These are phyloP conservation scores for Cephalopterus ornatus DNA, from an alignment of 2,113 vertebrate genomes.

Conservation along the genomic window DNA sequence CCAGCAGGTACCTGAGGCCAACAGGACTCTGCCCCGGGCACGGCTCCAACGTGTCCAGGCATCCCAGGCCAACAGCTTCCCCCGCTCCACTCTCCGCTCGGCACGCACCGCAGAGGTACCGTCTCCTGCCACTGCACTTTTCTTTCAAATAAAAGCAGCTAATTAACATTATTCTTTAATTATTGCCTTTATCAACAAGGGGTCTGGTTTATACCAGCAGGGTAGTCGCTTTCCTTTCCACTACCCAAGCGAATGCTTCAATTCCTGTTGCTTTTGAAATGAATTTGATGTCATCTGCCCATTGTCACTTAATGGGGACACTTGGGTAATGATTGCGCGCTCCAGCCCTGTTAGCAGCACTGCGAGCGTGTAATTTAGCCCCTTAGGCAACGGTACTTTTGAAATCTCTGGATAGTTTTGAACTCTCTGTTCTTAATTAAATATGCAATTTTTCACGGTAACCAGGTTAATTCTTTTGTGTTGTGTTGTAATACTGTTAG, in stretches of 20 bases:
- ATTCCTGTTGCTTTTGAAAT: constrained; percentile 81
- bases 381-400: constrained; percentile 85
- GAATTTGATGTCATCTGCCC: constrained; percentile 87
- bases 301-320: constrained; percentile 88
- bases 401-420: constrained; percentile 87
- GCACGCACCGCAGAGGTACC: not conserved
- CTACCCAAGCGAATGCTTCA: constrained; percentile 75
- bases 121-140: constrained; percentile 62
- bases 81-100: accelerated
- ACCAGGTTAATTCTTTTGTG: constrained; percentile 91
- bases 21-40: not conserved
- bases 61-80: not conserved
- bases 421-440: constrained; percentile 95
- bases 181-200: constrained; percentile 85
- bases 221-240: constrained; percentile 71
- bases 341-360: constrained; percentile 86
- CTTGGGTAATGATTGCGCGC: constrained; percentile 83
- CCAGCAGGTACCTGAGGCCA: accelerated
- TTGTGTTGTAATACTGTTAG: constrained; percentile 88
- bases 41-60: accelerated
- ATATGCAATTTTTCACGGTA: constrained; percentile 94
- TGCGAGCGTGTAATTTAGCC: constrained; percentile 88
- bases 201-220: constrained; percentile 83
- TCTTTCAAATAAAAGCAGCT: constrained; percentile 79
- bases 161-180: constrained; percentile 90